Conservation (phyloP, 1,140 invertebrate genomes). For the Anagrus nilaparvatae region DNA sequence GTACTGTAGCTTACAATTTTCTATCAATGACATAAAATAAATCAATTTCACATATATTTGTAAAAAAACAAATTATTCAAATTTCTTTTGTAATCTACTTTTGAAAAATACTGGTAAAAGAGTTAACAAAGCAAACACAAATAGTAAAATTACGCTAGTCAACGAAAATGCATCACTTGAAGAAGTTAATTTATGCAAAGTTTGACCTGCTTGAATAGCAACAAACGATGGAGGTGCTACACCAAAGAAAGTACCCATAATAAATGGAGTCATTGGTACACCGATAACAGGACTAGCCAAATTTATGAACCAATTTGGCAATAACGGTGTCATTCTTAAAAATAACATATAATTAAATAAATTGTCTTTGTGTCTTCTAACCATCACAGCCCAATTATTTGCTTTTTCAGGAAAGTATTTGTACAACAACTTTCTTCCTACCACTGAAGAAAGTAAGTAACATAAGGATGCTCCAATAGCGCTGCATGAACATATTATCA, state of each 20-base stretch:
- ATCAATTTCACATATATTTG: background rate
- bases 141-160: slow-evolving; percentile 71
- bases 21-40: background rate
- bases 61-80: slow-evolving; percentile 48
- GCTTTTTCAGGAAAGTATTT: slow-evolving; percentile 86
- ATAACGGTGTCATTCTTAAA: slow-evolving; percentile 90
- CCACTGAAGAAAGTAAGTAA: slow-evolving; percentile 82
- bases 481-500: slow-evolving; percentile 91
- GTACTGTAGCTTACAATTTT: no score
- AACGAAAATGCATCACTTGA: slow-evolving; percentile 84
- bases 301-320: slow-evolving; percentile 99
- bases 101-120: slow-evolving; percentile 88
- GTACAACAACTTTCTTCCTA: slow-evolving; percentile 75
- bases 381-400: slow-evolving; percentile 70
- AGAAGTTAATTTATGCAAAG: slow-evolving; percentile 84
- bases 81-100: slow-evolving; percentile 67
- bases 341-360: slow-evolving; percentile 96
- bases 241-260: slow-evolving; percentile 85
- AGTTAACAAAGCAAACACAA: slow-evolving; percentile 69
- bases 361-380: slow-evolving; percentile 75
- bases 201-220: slow-evolving; percentile 95
- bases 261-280: slow-evolving; percentile 87
- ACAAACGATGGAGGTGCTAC: slow-evolving; percentile 97
- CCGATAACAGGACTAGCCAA: slow-evolving; percentile 92
- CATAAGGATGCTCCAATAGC: slow-evolving; percentile 92